Conservation (phyloP, 2,797 vertebrate genomes). For the Myiotriccus ornatus region DNA sequence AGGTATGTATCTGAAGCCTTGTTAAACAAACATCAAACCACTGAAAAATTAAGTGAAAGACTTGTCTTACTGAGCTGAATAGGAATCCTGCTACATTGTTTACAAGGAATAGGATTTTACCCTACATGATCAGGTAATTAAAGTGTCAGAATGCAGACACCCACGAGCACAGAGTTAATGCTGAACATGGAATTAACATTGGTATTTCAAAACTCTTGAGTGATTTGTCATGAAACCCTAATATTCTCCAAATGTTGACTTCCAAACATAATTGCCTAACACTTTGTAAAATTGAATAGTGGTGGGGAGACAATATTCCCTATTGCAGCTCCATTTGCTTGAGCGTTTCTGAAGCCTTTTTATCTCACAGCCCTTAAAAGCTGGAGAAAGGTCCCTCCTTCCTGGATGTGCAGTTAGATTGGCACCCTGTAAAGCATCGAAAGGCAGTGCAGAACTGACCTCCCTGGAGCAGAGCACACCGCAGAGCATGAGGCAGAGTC, state of each 20-base stretch:
- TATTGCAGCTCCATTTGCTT: neutral
- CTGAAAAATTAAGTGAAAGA: neutral
- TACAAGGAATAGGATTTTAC: neutral
- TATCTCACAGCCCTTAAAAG: neutral
- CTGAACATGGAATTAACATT: neutral
- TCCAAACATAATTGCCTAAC: neutral
- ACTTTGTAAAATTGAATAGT: neutral
- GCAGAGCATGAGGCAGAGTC: neutral
- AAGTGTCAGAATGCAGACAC: neutral
- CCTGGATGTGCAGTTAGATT: neutral
- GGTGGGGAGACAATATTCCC: neutral
- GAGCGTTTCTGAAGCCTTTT: slow-evolving; percentile 4
- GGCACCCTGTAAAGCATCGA: neutral
- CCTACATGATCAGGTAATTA: neutral
- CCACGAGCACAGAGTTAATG: neutral
- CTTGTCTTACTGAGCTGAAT: neutral
- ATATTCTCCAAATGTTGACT: neutral
- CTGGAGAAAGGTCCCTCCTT: neutral
- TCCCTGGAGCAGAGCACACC: neutral
- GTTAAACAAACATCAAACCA: neutral
- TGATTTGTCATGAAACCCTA: neutral
- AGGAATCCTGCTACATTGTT: neutral
- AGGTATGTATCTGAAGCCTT: neutral
- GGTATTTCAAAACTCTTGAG: neutral
- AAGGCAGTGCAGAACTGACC: neutral